These are phyloP conservation scores for Cottoperca gobio DNA, from an alignment of 2,797 vertebrate genomes.

Conservation along the genomic window DNA sequence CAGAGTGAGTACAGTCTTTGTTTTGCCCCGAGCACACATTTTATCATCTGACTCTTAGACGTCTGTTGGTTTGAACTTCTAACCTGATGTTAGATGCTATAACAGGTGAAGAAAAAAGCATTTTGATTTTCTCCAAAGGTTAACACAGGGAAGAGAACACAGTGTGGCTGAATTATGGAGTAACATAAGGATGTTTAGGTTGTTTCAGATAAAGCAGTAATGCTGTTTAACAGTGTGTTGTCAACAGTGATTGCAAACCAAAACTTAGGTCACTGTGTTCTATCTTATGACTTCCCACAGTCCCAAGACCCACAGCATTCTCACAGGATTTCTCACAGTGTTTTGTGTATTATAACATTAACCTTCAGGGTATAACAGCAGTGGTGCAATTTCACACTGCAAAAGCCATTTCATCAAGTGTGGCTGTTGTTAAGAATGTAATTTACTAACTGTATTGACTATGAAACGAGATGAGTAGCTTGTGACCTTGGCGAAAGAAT, in stretches of 20 bases:
- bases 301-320: neutral
- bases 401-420: neutral
- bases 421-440: neutral
- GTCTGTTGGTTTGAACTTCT: neutral
- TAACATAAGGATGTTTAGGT: neutral
- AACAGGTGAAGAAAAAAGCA: neutral
- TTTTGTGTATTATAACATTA: neutral
- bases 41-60: neutral
- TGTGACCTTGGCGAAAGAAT: slow-evolving; percentile 22
- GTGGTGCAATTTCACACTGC: neutral
- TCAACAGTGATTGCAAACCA: neutral
- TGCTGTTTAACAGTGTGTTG: neutral
- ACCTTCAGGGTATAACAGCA: neutral
- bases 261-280: neutral
- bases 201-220: neutral
- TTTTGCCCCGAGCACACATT: neutral
- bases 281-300: neutral
- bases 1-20: neutral
- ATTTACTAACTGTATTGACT: slow-evolving; percentile 26
- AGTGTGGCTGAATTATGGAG: neutral
- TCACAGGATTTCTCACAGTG: no score
- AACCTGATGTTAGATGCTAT: neutral
- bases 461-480: slow-evolving; percentile 19
- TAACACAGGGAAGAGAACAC: neutral
- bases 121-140: neutral